A percentile compares a stretch with the other conserved stretches of the same genome.
phyloP scores from a whole-genome alignment of 2,888 invertebrate genomes.

The Megalurothrips usitatus region DNA sequence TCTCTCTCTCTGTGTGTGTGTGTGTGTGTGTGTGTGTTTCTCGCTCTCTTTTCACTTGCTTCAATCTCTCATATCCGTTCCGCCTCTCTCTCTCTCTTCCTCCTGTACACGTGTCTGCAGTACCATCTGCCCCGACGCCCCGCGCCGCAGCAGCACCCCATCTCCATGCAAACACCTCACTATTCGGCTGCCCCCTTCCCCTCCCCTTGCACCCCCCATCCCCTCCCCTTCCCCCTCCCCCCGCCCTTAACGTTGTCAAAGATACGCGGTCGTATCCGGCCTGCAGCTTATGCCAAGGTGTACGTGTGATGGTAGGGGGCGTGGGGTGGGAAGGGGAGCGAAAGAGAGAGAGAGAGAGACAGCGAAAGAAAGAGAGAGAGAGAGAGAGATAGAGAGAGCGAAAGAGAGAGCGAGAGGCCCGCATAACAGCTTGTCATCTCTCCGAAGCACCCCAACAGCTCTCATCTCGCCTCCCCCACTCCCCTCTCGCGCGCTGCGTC shows the following conservation, averaged over 20 bases:
- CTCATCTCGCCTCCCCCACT: too few relatives aligned
- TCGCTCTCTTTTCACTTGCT: too few relatives aligned
- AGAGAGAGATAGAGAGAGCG: too few relatives aligned
- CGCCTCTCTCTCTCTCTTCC: background rate
- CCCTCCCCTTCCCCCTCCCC: background rate
- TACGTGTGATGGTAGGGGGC: background rate
- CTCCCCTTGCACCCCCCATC: background rate
- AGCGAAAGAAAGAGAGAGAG: too few relatives aligned
- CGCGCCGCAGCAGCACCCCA: background rate
- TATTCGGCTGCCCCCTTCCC: background rate
- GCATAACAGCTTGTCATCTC: too few relatives aligned
- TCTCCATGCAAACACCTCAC: constrained; percentile 14
- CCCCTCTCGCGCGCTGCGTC: too few relatives aligned
- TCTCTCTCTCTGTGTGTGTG: too few relatives aligned
- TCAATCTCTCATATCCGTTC: background rate
- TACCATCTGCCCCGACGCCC: background rate
- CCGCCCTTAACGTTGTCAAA: background rate
- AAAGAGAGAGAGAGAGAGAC: too few relatives aligned
- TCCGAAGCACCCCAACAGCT: too few relatives aligned
- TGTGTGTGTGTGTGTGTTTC: too few relatives aligned
- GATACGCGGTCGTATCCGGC: background rate
- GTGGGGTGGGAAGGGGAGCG: too few relatives aligned
- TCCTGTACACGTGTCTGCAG: background rate
- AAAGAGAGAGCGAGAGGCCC: background rate
- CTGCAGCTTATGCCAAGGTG: too few relatives aligned